A percentile compares a stretch with the other conserved stretches of the same genome.
Conservation (phyloP, 2,888 invertebrate species). For the Callimorpha dominula region DNA sequence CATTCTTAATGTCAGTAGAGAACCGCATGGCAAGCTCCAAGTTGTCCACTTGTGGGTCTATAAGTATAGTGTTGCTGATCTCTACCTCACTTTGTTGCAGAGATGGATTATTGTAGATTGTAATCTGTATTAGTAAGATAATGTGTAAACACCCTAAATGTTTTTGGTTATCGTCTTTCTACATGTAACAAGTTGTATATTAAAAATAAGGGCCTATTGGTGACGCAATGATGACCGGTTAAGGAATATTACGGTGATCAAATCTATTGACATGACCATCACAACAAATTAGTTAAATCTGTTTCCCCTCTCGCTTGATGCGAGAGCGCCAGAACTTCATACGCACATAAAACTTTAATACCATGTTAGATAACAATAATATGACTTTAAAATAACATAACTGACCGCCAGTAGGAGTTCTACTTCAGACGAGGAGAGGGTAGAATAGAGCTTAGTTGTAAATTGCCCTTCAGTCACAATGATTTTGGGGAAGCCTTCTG, state of each 20-base stretch:
- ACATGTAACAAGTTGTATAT: too few relatives aligned
- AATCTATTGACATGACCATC: too few relatives aligned
- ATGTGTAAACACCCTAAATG: too few relatives aligned
- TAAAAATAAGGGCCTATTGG: too few relatives aligned
- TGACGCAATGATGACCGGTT: too few relatives aligned
- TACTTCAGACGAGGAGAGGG: conserved; percentile 80
- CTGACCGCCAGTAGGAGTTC: conserved; percentile 89
- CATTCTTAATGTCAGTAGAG: conserved; percentile 91
- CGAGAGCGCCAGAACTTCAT: too few relatives aligned
- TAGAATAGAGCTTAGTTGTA: conserved; percentile 86
- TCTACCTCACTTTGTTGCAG: conserved; percentile 74
- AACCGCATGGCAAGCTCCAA: conserved; percentile 96
- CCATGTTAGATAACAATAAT: too few relatives aligned
- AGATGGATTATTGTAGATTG: conserved; percentile 75
- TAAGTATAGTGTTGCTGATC: conserved; percentile 71
- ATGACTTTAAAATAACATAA: conserved; percentile 3
- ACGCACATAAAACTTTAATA: too few relatives aligned
- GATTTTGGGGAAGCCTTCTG: conserved; percentile 86
- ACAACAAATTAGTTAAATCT: too few relatives aligned
- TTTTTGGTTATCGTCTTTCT: too few relatives aligned
- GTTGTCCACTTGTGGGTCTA: conserved; percentile 89
- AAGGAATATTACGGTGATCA: too few relatives aligned
- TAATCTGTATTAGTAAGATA: conserved; percentile 55
- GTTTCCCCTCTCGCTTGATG: too few relatives aligned
- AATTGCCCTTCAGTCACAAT: conserved; percentile 92